A percentile compares a stretch with the other conserved stretches of the same genome.
Conservation (phyloP, 1,140 invertebrate species). For the Coenobita brevimanus region DNA sequence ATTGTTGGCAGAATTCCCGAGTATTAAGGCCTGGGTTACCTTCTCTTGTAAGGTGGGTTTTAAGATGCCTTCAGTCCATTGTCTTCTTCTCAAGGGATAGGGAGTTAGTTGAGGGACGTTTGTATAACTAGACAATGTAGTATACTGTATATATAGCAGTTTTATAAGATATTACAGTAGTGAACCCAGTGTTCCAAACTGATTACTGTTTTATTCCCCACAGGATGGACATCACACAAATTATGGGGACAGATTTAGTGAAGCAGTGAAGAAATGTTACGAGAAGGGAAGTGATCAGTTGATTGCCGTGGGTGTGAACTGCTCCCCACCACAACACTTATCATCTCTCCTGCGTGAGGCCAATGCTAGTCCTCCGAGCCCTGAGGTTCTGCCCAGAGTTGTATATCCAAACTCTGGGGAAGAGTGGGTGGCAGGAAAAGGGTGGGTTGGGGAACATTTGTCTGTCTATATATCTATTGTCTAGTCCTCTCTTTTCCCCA, state of each 20-base stretch:
- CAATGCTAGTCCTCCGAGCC: constrained; percentile 72
- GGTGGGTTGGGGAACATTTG: constrained; percentile 70
- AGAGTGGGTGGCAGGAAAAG: constrained; percentile 75
- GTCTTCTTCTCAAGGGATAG: too few species aligned
- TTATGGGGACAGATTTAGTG: constrained; percentile 82
- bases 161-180: too few species aligned
- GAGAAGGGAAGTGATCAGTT: constrained; percentile 80
- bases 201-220: not conserved
- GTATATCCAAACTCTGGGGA: constrained; percentile 86
- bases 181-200: too few species aligned
- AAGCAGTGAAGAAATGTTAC: constrained; percentile 79
- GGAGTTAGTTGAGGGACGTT: too few species aligned
- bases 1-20: constrained; percentile 82
- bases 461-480: too few species aligned
- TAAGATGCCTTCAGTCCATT: too few species aligned
- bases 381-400: constrained; percentile 77
- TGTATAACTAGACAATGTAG: too few species aligned
- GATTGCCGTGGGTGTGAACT: constrained; percentile 90
- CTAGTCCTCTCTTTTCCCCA: too few species aligned
- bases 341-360: constrained; percentile 77
- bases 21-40: constrained; percentile 85
- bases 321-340: constrained; percentile 81
- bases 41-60: constrained; percentile 86
- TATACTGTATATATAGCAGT: too few species aligned
- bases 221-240: constrained; percentile 72